These are phyloP conservation scores for Palythoa heliodiscus DNA, from an alignment of 92 coral and sea anemone genomes.

Conservation along the genomic window DNA sequence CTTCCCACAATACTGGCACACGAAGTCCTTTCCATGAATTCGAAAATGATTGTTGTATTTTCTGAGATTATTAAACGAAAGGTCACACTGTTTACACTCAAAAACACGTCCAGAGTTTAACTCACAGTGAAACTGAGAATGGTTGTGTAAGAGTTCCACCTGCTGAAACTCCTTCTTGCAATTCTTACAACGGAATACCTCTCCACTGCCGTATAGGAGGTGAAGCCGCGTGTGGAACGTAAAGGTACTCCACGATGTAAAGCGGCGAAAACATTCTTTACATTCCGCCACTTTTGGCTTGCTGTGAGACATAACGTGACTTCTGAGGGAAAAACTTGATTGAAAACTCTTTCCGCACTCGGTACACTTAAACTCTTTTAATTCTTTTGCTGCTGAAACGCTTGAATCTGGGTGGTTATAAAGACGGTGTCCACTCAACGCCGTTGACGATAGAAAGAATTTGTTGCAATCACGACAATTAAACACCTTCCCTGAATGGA, in stretches of 20 bases:
- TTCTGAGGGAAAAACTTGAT: background rate
- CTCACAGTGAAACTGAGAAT: conserved; percentile 18
- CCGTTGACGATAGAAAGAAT: conserved; percentile 5
- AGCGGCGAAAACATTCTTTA: conserved; percentile 6
- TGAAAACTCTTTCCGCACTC: conserved; percentile 12
- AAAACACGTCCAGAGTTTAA: conserved; percentile 17
- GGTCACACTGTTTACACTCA: conserved; percentile 14
- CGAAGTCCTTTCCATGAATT: background rate
- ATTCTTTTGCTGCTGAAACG: no score
- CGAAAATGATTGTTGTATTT: conserved; percentile 11
- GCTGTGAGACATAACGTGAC: background rate
- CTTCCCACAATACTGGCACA: conserved; percentile 15
- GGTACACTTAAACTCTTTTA: conserved; percentile 1
- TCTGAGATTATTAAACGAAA: background rate
- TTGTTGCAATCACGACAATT: background rate
- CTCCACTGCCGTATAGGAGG: background rate
- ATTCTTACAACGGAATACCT: conserved; percentile 3
- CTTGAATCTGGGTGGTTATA: background rate
- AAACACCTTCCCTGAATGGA: conserved; percentile 9
- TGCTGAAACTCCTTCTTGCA: background rate
- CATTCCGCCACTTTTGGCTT: background rate
- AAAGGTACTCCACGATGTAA: background rate
- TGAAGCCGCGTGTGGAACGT: background rate
- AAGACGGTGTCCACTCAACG: conserved; percentile 2
- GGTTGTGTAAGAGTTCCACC: conserved; percentile 5